These are phyloP conservation scores for Lithobius niger DNA, from an alignment of 1,140 invertebrate species.

Conservation along the genomic window DNA sequence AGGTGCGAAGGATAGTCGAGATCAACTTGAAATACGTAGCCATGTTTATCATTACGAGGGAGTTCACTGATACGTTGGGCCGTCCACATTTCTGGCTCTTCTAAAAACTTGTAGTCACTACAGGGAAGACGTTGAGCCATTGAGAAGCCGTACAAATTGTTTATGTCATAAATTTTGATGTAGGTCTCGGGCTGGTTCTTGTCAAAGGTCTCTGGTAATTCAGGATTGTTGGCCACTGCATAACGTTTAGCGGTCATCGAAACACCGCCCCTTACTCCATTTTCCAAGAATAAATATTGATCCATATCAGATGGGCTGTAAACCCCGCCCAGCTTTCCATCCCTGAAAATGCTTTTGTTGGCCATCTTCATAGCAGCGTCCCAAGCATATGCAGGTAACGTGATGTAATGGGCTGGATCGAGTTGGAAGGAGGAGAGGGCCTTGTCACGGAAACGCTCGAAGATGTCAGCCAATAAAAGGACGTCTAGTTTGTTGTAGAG, in stretches of 20 bases:
- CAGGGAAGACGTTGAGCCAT: constrained; percentile 1
- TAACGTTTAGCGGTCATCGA: constrained; percentile 15
- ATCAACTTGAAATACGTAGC: constrained; percentile 23
- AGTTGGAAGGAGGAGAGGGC: constrained; percentile 18
- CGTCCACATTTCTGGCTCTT: constrained; percentile 11
- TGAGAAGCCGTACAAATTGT: constrained; percentile 21
- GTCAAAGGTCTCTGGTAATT: constrained; percentile 14
- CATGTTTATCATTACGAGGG: constrained; percentile 7
- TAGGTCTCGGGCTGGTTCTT: constrained; percentile 14
- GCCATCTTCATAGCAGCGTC: constrained; percentile 20
- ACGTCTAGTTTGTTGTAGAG: constrained; percentile 16
- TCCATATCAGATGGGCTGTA: constrained; percentile 21
- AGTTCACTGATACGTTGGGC: constrained; percentile 13
- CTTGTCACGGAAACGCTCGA: constrained; percentile 20
- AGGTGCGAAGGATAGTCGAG: constrained; percentile 20
- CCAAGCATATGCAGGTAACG: constrained; percentile 19
- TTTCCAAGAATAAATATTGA: constrained; percentile 21
- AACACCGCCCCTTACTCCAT: constrained; percentile 18
- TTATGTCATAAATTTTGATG: constrained; percentile 19
- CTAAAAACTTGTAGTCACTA: constrained; percentile 12
- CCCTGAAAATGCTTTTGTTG: too few species aligned
- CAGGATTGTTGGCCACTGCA: constrained; percentile 20
- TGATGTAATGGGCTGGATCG: constrained; percentile 20
- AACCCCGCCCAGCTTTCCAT: constrained; percentile 17
- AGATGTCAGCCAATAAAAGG: constrained; percentile 21